These are phyloP conservation scores for Leptodactylus fuscus DNA, from an alignment of 2,113 vertebrate species.

Conservation along the genomic window DNA sequence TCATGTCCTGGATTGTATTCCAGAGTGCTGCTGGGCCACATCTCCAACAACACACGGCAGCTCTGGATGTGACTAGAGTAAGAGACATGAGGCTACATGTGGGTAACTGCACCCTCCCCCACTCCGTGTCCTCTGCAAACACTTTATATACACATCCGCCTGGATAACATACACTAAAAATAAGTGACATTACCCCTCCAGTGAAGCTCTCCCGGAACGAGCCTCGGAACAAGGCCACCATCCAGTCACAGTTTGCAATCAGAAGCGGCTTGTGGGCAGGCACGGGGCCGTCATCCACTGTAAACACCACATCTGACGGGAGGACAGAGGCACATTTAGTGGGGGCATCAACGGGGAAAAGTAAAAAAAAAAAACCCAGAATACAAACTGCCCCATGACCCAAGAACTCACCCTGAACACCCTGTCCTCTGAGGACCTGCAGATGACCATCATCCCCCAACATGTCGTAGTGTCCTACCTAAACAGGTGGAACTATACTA, in stretches of 20 bases:
- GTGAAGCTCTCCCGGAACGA: conserved; percentile 88
- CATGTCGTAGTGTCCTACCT: too few species aligned
- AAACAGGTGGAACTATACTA: too few species aligned
- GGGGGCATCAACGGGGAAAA: neutral
- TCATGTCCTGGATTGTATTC: too few species aligned
- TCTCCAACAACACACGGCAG: too few species aligned
- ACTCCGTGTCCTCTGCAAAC: too few species aligned
- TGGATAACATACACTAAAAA: neutral
- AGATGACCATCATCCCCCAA: too few species aligned
- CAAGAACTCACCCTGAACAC: too few species aligned
- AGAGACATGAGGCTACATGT: too few species aligned
- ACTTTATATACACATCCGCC: neutral
- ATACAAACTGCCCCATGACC: neutral
- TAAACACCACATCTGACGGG: conserved; percentile 84
- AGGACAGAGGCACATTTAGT: neutral
- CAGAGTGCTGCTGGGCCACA: too few species aligned
- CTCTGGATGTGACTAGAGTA: too few species aligned
- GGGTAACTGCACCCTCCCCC: too few species aligned
- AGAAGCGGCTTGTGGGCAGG: conserved; percentile 89
- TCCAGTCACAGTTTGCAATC: conserved; percentile 90
- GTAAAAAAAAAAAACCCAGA: neutral
- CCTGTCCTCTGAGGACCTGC: too few species aligned
- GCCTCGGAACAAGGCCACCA: conserved; percentile 91
- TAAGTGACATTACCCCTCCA: conserved; percentile 74
- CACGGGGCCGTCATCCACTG: conserved; percentile 81